phyloP scores from a whole-genome alignment of 1,140 invertebrate genomes.

The Drosophila nannoptera region DNA sequence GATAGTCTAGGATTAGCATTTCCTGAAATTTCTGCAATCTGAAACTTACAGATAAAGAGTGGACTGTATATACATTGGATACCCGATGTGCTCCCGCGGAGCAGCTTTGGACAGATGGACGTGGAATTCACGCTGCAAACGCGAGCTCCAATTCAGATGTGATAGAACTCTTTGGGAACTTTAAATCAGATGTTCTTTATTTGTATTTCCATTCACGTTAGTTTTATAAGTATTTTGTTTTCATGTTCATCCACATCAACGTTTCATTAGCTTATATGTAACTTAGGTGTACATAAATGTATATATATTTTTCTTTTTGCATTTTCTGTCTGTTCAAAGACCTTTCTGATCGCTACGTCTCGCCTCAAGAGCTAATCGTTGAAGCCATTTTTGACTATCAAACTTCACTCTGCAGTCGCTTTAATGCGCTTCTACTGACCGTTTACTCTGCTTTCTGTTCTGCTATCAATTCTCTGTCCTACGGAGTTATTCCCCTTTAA shows the following conservation, averaged over 20 bases:
- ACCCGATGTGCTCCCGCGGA: slow-evolving; percentile 58
- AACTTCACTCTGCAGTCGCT: slow-evolving; percentile 7
- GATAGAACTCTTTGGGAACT: neutral
- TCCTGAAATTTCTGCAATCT: neutral
- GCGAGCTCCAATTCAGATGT: slow-evolving; percentile 30
- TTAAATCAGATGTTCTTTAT: slow-evolving; percentile 63
- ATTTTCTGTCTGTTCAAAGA: slow-evolving; percentile 35
- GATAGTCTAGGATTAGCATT: no score
- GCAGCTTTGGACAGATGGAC: slow-evolving; percentile 66
- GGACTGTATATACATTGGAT: slow-evolving; percentile 69
- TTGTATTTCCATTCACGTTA: slow-evolving; percentile 57
- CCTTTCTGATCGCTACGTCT: slow-evolving; percentile 20
- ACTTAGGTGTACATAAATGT: slow-evolving; percentile 69
- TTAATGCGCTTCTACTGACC: slow-evolving; percentile 12
- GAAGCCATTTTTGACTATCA: slow-evolving; percentile 47
- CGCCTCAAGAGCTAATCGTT: slow-evolving; percentile 20
- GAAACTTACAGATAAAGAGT: slow-evolving; percentile 23
- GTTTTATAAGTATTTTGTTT: slow-evolving; percentile 43
- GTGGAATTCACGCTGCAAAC: slow-evolving; percentile 59
- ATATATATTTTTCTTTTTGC: slow-evolving; percentile 36
- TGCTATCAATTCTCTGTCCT: slow-evolving; percentile 26
- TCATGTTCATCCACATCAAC: slow-evolving; percentile 55
- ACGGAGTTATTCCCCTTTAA: slow-evolving; percentile 47
- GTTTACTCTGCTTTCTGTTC: slow-evolving; percentile 4
- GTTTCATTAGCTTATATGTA: slow-evolving; percentile 67